phyloP scores from a whole-genome alignment of 1,140 invertebrate species.

The Drosophila nigromelanica region DNA sequence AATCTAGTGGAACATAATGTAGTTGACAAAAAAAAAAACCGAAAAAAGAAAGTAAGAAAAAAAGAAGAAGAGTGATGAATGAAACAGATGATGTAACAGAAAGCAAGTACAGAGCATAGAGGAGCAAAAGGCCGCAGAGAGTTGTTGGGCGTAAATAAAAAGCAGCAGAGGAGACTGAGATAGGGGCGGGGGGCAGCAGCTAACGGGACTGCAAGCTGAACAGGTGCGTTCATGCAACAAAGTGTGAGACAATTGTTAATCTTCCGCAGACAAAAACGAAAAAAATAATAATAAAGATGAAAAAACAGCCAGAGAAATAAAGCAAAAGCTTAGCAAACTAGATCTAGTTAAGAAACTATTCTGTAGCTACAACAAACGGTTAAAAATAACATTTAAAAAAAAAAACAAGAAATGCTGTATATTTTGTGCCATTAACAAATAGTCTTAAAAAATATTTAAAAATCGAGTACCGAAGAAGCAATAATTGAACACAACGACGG shows the following conservation, averaged over 20 bases:
- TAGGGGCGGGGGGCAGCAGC: slow-evolving; percentile 4
- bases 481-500: slow-evolving; percentile 51
- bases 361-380: slow-evolving; percentile 23
- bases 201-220: slow-evolving; percentile 38
- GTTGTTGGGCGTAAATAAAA: slow-evolving; percentile 48
- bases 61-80: slow-evolving; percentile 17
- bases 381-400: slow-evolving; percentile 32
- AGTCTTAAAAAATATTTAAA: slow-evolving; percentile 61
- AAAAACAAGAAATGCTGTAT: slow-evolving; percentile 70
- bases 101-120: slow-evolving; percentile 42
- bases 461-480: slow-evolving; percentile 52
- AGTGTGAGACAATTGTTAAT: slow-evolving; percentile 16
- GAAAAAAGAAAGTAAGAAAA: slow-evolving; percentile 16
- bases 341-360: slow-evolving; percentile 27
- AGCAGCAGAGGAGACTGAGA: slow-evolving; percentile 27
- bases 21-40: slow-evolving; percentile 65
- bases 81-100: slow-evolving; percentile 37
- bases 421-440: slow-evolving; percentile 81
- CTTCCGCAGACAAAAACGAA: slow-evolving; percentile 18
- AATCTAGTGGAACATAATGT: slow-evolving; percentile 82
- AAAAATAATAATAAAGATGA: not conserved
- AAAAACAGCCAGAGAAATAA: slow-evolving; percentile 7
- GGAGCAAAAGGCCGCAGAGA: slow-evolving; percentile 44
- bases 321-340: slow-evolving; percentile 14
- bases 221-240: slow-evolving; percentile 13